A percentile compares a stretch with the other conserved stretches of the same genome.
Evolutionary conservation across 2,113 vertebrate genomes (phyloP).

Genomic region (Stigmatopora argus): DNA sequence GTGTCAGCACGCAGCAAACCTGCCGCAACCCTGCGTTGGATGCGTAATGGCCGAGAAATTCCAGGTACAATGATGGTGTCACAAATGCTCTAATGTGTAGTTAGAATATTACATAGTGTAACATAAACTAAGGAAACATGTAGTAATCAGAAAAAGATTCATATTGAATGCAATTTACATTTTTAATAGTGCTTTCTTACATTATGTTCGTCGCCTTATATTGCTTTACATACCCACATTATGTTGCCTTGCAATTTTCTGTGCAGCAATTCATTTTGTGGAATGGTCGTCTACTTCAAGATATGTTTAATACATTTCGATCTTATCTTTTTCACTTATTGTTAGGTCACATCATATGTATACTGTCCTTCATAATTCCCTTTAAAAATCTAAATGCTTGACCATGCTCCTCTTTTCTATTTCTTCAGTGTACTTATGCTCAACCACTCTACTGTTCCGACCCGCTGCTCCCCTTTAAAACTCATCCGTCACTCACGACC

Average conservation of each 20-base stretch:
- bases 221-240: neutral
- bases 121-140: neutral
- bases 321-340: neutral
- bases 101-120: slow-evolving; percentile 15
- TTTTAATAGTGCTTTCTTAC: neutral
- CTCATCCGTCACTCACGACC: slow-evolving; percentile 33
- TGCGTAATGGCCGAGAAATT: slow-evolving; percentile 76
- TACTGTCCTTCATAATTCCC: slow-evolving; percentile 55
- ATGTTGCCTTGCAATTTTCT: too few relatives aligned
- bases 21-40: slow-evolving; percentile 78
- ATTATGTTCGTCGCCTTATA: neutral
- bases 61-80: slow-evolving; percentile 68
- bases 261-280: too few relatives aligned
- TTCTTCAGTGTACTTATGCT: slow-evolving; percentile 17
- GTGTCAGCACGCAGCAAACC: slow-evolving; percentile 80
- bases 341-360: slow-evolving; percentile 21
- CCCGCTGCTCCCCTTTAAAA: slow-evolving; percentile 14
- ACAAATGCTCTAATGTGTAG: slow-evolving; percentile 19
- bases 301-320: too few relatives aligned
- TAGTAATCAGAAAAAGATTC: too few relatives aligned
- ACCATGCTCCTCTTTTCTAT: slow-evolving; percentile 29
- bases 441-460: slow-evolving; percentile 33
- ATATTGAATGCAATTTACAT: neutral
- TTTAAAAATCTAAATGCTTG: slow-evolving; percentile 59
- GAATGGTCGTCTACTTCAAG: neutral